These are phyloP conservation scores for Nerophis ophidion DNA, from an alignment of 2,113 vertebrate species.

Conservation along the genomic window DNA sequence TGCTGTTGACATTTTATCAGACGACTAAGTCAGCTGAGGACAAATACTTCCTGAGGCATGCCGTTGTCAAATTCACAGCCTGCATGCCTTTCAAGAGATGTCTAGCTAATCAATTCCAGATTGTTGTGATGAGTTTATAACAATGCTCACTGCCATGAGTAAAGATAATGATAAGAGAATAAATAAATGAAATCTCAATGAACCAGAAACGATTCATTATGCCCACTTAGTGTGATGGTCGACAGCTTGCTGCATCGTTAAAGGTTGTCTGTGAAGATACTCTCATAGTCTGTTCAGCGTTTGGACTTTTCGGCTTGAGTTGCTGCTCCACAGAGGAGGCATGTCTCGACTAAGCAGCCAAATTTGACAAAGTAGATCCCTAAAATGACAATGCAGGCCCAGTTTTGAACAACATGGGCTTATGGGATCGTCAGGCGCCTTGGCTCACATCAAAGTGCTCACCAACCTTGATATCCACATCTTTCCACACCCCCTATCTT, in stretches of 20 bases:
- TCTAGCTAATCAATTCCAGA: not conserved
- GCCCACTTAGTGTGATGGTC: constrained; percentile 26
- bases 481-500: constrained; percentile 28
- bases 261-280: constrained; percentile 2
- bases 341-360: constrained; percentile 18
- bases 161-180: constrained; percentile 2
- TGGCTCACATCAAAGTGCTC: constrained; percentile 45
- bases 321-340: constrained; percentile 12
- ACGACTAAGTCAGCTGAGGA: constrained; percentile 35
- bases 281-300: constrained; percentile 4
- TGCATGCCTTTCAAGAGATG: not conserved
- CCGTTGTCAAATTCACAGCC: constrained; percentile 33
- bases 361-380: constrained; percentile 20
- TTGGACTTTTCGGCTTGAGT: not conserved
- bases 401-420: constrained; percentile 13
- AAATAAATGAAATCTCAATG: constrained; percentile 1
- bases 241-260: constrained; percentile 22
- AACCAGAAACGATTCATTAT: constrained; percentile 24
- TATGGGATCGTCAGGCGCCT: constrained; percentile 26
- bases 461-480: constrained; percentile 32
- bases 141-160: not conserved
- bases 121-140: not conserved
- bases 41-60: constrained; percentile 28
- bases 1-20: constrained; percentile 38
- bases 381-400: constrained; percentile 11